Evolutionary conservation across 1,140 invertebrate genomes (phyloP), one percentile per base, ranked within the genome.

Genomic region (Drosophila triauraria): DNA sequence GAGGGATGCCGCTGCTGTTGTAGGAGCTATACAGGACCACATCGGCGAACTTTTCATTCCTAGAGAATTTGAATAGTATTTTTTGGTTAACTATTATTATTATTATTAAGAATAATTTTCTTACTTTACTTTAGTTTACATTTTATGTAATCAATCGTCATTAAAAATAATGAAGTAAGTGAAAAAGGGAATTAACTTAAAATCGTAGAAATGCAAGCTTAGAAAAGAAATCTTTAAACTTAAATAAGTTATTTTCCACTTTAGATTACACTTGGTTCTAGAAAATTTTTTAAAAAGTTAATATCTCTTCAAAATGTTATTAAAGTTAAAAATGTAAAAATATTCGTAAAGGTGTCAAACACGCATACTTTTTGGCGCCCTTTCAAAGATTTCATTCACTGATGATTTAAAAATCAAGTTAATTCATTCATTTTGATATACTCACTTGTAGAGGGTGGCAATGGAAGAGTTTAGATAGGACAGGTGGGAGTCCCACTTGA

Each of bases 401-500:
- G 15, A 35, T 15, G n/a, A n/a, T n/a, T n/a, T 3, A 23, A 15
- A 23, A 3, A 15, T 38, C 2, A 15, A 38, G 15, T n/a, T 15
- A 38, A 15, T 9, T 3, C 1, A 54, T 38, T 20, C 0, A 9
- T 20, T 40, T 5, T 32, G 25, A 1, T 58, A 10, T 50, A 82
- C 85, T 91, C 74, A 96, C 47, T 96, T 95, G 35, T 97, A 94
- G 68, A 97, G 93, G 15, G 95, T 95, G 43, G 96, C 96, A 56
- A 98, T 96, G 42, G 96, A 96, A 62, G 95, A 95, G 92, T 97
- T 96, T 74, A 97, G 93, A 93, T 97, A 96, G 25, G 95, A 95
- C 78, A 95, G 95, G 93, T 97, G 96, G 62, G 96, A 97, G 91
- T 97, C 96, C 97, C 97, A 97, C 94, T 97, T 97, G 17, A 97